A percentile compares a stretch with the other conserved stretches of the same genome.
These are phyloP conservation scores for Crenichthys baileyi DNA, from an alignment of 2,797 vertebrate species.

Conservation along the genomic window DNA sequence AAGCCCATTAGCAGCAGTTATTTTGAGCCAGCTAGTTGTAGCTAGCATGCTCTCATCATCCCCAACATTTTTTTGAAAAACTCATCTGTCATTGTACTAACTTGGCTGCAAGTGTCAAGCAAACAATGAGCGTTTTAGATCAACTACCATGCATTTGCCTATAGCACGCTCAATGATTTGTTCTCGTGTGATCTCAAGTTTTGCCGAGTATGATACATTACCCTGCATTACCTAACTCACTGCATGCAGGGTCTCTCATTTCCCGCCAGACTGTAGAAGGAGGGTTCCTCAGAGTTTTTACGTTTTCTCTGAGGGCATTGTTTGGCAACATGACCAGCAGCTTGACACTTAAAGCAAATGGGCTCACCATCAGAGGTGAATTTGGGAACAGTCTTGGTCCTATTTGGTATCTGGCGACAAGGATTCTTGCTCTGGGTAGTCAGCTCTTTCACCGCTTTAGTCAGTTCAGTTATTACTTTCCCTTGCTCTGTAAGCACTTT, in stretches of 20 bases:
- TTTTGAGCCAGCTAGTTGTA: background rate
- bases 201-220: background rate
- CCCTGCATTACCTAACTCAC: background rate
- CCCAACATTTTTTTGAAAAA: background rate
- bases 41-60: background rate
- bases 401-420: background rate
- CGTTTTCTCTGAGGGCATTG: background rate
- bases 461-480: background rate
- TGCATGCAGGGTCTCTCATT: conserved; percentile 2
- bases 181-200: background rate
- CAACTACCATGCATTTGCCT: background rate
- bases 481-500: background rate
- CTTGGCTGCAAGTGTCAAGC: background rate
- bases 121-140: conserved; percentile 2
- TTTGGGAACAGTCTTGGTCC: background rate
- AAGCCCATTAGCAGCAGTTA: conserved; percentile 1
- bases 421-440: background rate
- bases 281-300: background rate
- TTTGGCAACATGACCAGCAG: conserved; percentile 7
- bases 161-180: conserved; percentile 8
- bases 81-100: background rate
- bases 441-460: background rate
- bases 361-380: background rate
- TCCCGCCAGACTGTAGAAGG: background rate
- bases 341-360: too few relatives aligned